Percentiles rank a stretch among this genome's conserved stretches.
phyloP scores from a whole-genome alignment of 2,113 vertebrate genomes.

The Sturnira hondurensis region DNA sequence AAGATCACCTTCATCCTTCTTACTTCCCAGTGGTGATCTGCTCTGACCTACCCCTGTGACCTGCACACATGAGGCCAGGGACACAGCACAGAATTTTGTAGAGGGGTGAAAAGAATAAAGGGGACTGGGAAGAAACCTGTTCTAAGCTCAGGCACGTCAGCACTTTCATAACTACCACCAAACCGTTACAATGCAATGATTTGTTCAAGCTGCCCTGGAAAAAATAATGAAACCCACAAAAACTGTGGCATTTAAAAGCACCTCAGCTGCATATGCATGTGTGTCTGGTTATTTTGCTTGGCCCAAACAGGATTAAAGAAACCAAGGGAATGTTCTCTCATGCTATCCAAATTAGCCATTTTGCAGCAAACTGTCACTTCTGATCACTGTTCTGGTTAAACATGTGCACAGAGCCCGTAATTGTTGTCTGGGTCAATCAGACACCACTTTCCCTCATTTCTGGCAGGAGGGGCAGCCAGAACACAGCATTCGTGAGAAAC shows the following conservation, averaged over 20 bases:
- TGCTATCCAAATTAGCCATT: neutral
- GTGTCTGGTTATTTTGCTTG: slow-evolving; percentile 28
- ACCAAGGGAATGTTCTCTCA: neutral
- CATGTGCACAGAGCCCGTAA: neutral
- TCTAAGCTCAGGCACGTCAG: neutral
- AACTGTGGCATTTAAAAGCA: neutral
- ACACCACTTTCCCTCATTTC: neutral
- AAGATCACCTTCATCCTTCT: neutral
- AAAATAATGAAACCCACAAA: neutral
- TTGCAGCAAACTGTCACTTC: slow-evolving; percentile 25
- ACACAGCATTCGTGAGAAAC: neutral
- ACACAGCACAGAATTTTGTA: neutral
- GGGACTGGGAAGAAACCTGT: accelerated
- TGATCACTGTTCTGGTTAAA: slow-evolving; percentile 13
- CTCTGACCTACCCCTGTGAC: neutral
- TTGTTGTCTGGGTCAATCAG: neutral
- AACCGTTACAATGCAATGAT: neutral
- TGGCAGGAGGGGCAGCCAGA: neutral
- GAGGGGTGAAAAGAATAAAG: neutral
- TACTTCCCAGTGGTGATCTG: neutral
- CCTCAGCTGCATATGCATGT: neutral
- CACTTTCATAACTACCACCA: neutral
- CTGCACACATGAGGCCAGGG: neutral
- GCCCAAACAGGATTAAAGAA: neutral
- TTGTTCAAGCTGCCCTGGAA: neutral